These are phyloP conservation scores for Sebastes oblongus DNA, from an alignment of 2,797 vertebrate species.

Conservation along the genomic window DNA sequence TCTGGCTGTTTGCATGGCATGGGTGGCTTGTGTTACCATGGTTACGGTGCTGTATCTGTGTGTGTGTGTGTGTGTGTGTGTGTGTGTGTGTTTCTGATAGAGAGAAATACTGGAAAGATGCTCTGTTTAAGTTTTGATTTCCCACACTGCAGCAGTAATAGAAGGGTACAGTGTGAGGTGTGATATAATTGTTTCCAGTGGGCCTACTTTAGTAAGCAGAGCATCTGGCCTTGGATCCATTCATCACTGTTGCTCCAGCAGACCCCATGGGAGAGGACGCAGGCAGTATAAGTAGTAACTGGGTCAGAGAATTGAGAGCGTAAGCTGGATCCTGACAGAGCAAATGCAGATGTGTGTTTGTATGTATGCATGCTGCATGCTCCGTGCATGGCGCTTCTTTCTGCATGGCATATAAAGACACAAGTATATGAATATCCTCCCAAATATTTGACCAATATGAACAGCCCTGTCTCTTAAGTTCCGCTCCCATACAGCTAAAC, in stretches of 20 bases:
- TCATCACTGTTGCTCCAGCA: conserved; percentile 53
- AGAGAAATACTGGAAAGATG: background rate
- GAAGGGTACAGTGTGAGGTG: background rate
- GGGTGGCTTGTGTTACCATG: conserved; percentile 20
- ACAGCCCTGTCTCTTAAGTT: too few species aligned
- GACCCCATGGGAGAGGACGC: conserved; percentile 35
- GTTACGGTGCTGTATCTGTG: conserved; percentile 5
- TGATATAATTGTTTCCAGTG: background rate
- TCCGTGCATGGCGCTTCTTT: background rate
- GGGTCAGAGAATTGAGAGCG: conserved; percentile 68
- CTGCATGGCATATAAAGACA: conserved; percentile 29
- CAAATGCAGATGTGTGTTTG: conserved; percentile 38
- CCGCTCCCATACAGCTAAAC: too few species aligned
- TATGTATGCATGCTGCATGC: background rate
- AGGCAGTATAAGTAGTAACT: conserved; percentile 64
- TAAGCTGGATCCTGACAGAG: conserved; percentile 59
- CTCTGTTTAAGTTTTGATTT: background rate
- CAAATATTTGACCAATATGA: conserved; percentile 25
- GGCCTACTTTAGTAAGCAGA: conserved; percentile 4
- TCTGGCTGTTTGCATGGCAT: conserved; percentile 44
- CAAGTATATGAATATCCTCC: background rate
- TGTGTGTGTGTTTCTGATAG: background rate
- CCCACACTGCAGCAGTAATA: background rate
- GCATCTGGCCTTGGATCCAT: conserved; percentile 54
- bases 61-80: background rate